Percentiles rank a stretch among this genome's conserved stretches.
These are phyloP conservation scores for Phymastichus coffea DNA, from an alignment of 1,140 invertebrate genomes.

Conservation along the genomic window DNA sequence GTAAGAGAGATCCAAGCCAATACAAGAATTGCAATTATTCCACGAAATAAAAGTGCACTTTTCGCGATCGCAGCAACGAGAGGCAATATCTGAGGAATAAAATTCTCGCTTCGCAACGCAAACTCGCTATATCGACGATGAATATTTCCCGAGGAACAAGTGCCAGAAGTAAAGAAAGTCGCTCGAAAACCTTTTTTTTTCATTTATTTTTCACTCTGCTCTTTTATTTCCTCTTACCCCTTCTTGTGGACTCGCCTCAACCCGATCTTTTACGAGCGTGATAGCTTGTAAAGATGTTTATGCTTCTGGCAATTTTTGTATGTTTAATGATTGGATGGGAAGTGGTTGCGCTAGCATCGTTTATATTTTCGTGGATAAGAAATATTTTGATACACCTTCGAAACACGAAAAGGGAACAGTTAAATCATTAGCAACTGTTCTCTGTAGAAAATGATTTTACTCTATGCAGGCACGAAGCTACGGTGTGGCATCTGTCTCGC, in stretches of 20 bases:
- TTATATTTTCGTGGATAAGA: no score
- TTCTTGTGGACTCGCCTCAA: no score
- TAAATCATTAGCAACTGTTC: no score
- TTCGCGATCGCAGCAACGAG: background rate
- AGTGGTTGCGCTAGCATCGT: no score
- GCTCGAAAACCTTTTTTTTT: conserved; percentile 5
- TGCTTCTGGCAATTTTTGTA: no score
- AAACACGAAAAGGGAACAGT: no score
- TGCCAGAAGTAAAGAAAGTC: background rate
- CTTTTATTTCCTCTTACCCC: no score
- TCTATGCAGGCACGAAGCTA: no score
- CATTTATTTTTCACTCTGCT: conserved; percentile 4
- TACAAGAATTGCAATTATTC: background rate
- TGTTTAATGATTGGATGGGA: background rate
- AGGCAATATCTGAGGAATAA: background rate
- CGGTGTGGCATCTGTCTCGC: no score
- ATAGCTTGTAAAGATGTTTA: background rate
- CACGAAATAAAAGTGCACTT: background rate
- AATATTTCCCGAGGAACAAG: background rate
- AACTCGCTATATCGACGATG: conserved; percentile 5
- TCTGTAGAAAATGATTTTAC: no score
- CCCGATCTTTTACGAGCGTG: background rate
- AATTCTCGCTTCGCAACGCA: background rate
- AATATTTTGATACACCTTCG: no score
- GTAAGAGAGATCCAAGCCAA: no score